These are phyloP conservation scores for Platyscapa corneri DNA, from an alignment of 1,140 invertebrate genomes.

Conservation along the genomic window DNA sequence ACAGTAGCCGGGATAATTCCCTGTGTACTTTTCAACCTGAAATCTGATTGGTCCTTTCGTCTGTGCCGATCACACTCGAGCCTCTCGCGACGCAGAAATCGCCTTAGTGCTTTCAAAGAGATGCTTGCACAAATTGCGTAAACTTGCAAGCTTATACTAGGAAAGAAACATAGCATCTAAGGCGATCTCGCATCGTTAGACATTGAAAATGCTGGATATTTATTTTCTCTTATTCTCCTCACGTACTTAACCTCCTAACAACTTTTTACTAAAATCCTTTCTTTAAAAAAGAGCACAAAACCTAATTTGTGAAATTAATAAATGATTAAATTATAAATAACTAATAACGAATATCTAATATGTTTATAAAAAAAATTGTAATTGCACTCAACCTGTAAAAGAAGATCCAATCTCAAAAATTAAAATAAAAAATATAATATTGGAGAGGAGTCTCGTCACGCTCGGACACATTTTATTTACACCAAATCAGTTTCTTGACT, in stretches of 20 bases:
- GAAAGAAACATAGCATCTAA: background rate
- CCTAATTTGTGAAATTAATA: background rate
- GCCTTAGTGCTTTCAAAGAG: constrained; percentile 16
- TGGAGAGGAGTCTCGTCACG: background rate
- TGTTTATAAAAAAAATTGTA: background rate
- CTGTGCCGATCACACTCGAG: background rate
- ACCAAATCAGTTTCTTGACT: background rate
- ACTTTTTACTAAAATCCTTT: background rate
- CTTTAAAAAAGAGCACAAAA: background rate
- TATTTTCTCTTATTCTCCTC: background rate
- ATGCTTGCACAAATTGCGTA: background rate
- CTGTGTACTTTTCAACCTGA: background rate
- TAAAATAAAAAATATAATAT: background rate
- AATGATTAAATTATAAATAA: constrained; percentile 31
- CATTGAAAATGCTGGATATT: background rate
- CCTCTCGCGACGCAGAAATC: background rate
- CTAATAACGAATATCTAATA: constrained; percentile 38
- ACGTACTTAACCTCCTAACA: background rate
- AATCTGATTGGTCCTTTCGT: background rate
- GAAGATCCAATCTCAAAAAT: background rate
- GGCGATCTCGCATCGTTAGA: background rate
- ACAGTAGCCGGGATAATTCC: no score
- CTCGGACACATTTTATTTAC: background rate
- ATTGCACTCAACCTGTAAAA: constrained; percentile 34
- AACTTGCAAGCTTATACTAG: background rate